These are phyloP conservation scores for Mechanitis mazaeus DNA, from an alignment of 2,888 invertebrate genomes.

Conservation along the genomic window DNA sequence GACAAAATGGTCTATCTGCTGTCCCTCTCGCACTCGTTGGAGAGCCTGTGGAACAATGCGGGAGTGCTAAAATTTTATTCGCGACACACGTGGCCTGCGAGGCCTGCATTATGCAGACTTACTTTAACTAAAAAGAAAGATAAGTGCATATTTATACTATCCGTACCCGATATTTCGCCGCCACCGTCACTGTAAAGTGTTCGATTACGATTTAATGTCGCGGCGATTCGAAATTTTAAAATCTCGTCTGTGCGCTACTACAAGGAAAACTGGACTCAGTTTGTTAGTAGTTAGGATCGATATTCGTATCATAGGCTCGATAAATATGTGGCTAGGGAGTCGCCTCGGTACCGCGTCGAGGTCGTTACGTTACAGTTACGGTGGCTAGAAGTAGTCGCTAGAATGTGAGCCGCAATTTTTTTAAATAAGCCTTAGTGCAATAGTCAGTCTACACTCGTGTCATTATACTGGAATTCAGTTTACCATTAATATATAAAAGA, in stretches of 20 bases:
- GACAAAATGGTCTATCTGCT: slow-evolving; percentile 54
- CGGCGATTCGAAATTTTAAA: slow-evolving; percentile 56
- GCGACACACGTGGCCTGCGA: slow-evolving; percentile 63
- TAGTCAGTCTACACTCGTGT: slow-evolving; percentile 26
- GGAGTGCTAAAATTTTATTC: slow-evolving; percentile 74
- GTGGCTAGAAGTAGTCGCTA: slow-evolving; percentile 46
- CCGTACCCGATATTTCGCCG: slow-evolving; percentile 68
- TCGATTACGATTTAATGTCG: slow-evolving; percentile 76
- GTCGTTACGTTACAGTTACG: slow-evolving; percentile 53
- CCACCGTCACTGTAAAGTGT: slow-evolving; percentile 71
- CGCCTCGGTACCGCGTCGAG: slow-evolving; percentile 42
- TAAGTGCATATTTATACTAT: slow-evolving; percentile 75
- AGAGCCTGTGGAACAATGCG: slow-evolving; percentile 62
- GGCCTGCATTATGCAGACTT: slow-evolving; percentile 71
- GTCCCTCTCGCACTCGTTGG: slow-evolving; percentile 49
- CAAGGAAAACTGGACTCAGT: slow-evolving; percentile 16
- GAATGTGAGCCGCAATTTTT: slow-evolving; percentile 34
- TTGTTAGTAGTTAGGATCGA: not conserved
- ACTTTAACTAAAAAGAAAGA: slow-evolving; percentile 75
- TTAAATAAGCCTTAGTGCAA: slow-evolving; percentile 31
- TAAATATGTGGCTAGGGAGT: slow-evolving; percentile 34
- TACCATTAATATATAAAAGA: not conserved
- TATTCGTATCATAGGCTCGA: slow-evolving; percentile 12
- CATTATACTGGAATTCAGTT: slow-evolving; percentile 25
- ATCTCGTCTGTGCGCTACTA: slow-evolving; percentile 33